Evolutionary conservation across 2,888 invertebrate genomes (phyloP).

Genomic region (Malacosoma neustria): DNA sequence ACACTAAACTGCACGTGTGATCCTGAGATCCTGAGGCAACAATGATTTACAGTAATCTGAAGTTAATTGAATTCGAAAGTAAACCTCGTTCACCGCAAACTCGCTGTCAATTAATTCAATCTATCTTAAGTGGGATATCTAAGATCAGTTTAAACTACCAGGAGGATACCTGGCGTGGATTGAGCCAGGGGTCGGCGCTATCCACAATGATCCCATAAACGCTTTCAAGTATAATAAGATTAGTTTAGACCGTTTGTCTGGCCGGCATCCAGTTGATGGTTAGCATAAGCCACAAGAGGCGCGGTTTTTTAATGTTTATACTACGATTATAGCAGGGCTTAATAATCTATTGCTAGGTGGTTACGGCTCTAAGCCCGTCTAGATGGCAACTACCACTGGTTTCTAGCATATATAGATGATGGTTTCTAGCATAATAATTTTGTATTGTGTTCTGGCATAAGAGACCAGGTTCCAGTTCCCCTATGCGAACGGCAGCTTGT

Average conservation of each 20-base stretch:
- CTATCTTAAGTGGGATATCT: conserved; percentile 1
- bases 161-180: conserved; percentile 11
- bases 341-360: no score
- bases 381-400: no score
- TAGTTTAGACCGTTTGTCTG: conserved; percentile 42
- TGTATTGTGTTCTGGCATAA: no score
- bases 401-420: no score
- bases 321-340: no score
- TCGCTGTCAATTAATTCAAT: neutral
- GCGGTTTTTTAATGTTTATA: no score
- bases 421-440: no score
- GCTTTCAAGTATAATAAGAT: conserved; percentile 41
- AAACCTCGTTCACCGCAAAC: conserved; percentile 4
- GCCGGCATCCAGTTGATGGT: conserved; percentile 18
- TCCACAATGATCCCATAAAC: conserved; percentile 32
- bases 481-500: no score
- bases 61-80: neutral
- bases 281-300: conserved; percentile 13
- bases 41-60: conserved; percentile 11
- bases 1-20: no score
- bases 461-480: no score
- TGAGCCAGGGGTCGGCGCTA: conserved; percentile 7
- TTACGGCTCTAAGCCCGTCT: no score
- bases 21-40: conserved; percentile 4
- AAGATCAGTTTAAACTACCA: conserved; percentile 4